Percentiles rank a stretch among this genome's conserved stretches.
phyloP scores from a whole-genome alignment of 2,888 invertebrate species.

The Spodoptera picta region DNA sequence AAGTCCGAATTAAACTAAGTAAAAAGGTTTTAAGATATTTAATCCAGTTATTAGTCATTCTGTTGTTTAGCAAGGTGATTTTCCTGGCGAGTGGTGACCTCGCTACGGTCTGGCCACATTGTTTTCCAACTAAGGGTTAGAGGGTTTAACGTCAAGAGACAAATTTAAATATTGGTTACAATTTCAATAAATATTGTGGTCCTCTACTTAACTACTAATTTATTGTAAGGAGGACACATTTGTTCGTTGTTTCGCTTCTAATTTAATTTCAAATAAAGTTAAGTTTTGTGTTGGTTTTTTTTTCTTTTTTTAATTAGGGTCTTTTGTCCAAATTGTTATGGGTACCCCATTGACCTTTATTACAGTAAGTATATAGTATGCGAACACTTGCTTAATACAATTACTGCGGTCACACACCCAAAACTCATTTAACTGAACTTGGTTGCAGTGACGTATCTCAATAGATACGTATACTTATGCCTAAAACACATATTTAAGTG shows the following conservation, averaged over 20 bases:
- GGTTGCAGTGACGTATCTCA: no score
- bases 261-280: constrained; percentile 26
- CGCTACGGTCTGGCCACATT: constrained; percentile 53
- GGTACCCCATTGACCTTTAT: no score
- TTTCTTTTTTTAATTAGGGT: not conserved
- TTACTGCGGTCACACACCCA: no score
- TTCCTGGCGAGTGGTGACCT: constrained; percentile 33
- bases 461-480: no score
- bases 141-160: constrained; percentile 56
- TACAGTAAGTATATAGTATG: no score
- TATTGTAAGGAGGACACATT: constrained; percentile 36
- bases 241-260: constrained; percentile 36
- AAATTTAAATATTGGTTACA: constrained; percentile 54
- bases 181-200: constrained; percentile 51
- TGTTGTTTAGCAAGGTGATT: constrained; percentile 62
- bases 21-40: constrained; percentile 72
- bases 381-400: no score
- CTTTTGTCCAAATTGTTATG: no score
- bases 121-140: constrained; percentile 61
- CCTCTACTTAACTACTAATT: constrained; percentile 29
- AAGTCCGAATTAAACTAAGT: constrained; percentile 69
- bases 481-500: no score
- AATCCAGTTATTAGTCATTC: constrained; percentile 71
- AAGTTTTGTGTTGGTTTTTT: constrained; percentile 9
- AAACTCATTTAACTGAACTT: no score